Base-by-base conservation (phyloP, 53 echinoderm and acorn worm species). In the Luidia sarsii region DNA sequence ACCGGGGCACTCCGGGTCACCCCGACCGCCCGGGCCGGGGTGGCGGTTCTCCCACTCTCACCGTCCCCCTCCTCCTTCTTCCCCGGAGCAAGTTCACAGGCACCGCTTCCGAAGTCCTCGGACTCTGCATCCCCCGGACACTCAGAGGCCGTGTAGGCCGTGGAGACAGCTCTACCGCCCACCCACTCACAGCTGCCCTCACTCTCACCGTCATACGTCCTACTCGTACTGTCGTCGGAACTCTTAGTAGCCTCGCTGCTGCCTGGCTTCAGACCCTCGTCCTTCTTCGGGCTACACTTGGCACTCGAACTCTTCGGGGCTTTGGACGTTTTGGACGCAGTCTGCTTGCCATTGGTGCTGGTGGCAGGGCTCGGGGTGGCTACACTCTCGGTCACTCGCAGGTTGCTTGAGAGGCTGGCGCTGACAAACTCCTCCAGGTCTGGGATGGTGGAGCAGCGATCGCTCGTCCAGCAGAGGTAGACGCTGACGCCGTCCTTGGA, bases 371-470 rank as follows among this genome's bases (percentile, higher is more conserved):
- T 34, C 56, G 34, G 20, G 18, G 60, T 7, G 46, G 77, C 43
- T 31, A 59, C 56, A 48, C 18, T 33, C 61, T 83, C 70, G 4
- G 48, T 49, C 23, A 71, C 71, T 62, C 62, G 70, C 8, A 70
- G 45, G 32, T 63, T 50, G 20, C 29, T 48, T 22, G 57, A 11
- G 52, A 89, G 79, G 83, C 89, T 89, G 15, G 35, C 71, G 16
- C 57, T 62, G 31, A 79, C 79, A 62, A 89, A 89, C 10, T 83
- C 70, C 7, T 89, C 89, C 27, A 59, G 83, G 45, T 89, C 67
- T 5, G 50, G 41, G 63, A 89, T 89, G 7, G 57, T 82, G 5
- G 79, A 39, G 64, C 89, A 89, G 61, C 56, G 70, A 11, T 68
- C 63, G 33, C 33, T 70, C 5, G 70, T 71, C 83, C 83, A 83